Conservation (phyloP, 2,888 invertebrate species). For the Eudasyphora cyanicolor region DNA sequence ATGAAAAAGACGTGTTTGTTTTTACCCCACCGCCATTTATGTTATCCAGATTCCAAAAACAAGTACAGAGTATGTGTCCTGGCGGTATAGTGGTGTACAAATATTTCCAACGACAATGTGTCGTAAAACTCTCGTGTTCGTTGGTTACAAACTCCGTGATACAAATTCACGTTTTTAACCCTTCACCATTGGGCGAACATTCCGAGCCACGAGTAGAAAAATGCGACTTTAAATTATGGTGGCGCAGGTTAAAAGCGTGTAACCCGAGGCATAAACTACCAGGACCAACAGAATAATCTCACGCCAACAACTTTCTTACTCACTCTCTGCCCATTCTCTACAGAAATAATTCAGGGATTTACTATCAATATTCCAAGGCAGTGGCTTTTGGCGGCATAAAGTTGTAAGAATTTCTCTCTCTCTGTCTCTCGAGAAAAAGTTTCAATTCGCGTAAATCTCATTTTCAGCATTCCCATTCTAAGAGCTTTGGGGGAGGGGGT, state of each 20-base stretch:
- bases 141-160: conserved; percentile 72
- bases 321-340: conserved; percentile 36
- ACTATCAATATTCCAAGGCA: neutral
- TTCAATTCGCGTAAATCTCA: conserved; percentile 48
- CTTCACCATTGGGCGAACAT: conserved; percentile 72
- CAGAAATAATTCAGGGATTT: no score
- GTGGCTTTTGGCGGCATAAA: neutral
- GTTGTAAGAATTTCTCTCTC: neutral
- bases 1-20: neutral
- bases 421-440: conserved; percentile 14
- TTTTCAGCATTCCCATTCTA: conserved; percentile 31
- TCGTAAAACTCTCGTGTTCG: conserved; percentile 78
- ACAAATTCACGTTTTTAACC: conserved; percentile 68
- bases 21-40: conserved; percentile 57
- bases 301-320: neutral
- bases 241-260: conserved; percentile 78
- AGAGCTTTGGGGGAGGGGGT: neutral
- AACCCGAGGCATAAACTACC: conserved; percentile 75
- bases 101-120: conserved; percentile 74
- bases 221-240: conserved; percentile 73
- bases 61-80: conserved; percentile 64
- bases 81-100: neutral
- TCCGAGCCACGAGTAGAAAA: no score
- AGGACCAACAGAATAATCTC: conserved; percentile 26
- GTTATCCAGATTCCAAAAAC: conserved; percentile 66